Conservation (phyloP, 1,140 invertebrate genomes). For the Macrobrachium nipponense region DNA sequence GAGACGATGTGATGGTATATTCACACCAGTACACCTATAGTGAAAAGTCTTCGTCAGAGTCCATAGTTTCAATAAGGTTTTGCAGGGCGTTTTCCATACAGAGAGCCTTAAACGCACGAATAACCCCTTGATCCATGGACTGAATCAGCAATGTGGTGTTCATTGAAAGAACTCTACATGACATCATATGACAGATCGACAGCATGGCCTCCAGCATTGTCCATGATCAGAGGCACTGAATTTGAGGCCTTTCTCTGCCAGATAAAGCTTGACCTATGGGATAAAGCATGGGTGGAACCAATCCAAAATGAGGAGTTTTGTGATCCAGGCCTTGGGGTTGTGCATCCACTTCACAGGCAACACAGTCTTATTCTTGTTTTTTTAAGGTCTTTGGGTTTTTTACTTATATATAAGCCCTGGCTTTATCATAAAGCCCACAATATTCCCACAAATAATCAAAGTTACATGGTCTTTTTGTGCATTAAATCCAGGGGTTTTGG, state of each 20-base stretch:
- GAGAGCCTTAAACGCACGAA: no score
- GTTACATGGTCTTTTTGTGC: neutral
- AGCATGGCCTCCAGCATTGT: no score
- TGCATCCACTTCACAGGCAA: neutral
- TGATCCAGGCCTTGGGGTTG: neutral
- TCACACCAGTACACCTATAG: neutral
- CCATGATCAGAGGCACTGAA: neutral
- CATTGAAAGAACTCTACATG: neutral
- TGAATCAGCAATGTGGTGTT: no score
- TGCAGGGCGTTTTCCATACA: no score
- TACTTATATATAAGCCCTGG: constrained; percentile 27
- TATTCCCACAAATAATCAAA: neutral
- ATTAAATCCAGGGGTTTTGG: neutral
- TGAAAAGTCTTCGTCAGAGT: neutral
- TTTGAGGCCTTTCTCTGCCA: neutral
- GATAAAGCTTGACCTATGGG: neutral
- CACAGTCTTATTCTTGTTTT: neutral
- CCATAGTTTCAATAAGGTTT: no score
- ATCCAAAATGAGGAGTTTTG: constrained; percentile 9
- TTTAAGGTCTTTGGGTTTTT: neutral
- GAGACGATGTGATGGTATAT: neutral
- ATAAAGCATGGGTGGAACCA: constrained; percentile 12
- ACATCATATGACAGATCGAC: neutral
- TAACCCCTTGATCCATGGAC: no score
- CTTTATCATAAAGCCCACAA: constrained; percentile 22